These are phyloP conservation scores for Diachasma alloeum DNA, from an alignment of 1,140 invertebrate species.

Conservation along the genomic window DNA sequence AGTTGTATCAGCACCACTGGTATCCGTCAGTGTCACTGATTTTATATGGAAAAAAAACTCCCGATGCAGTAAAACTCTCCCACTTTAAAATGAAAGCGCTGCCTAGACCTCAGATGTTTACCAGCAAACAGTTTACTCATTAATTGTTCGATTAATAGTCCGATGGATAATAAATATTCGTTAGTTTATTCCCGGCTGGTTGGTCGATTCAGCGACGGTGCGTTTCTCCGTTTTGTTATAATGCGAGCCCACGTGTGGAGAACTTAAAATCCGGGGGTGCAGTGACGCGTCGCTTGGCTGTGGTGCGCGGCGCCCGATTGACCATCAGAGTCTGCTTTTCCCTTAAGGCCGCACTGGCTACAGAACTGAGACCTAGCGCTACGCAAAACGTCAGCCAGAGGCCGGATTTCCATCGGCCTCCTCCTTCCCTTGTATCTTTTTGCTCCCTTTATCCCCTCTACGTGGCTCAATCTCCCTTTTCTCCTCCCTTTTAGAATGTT, in stretches of 20 bases:
- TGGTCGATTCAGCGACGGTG: slow-evolving; percentile 12
- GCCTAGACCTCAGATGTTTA: too few relatives aligned
- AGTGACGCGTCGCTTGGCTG: slow-evolving; percentile 60
- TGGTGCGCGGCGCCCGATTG: slow-evolving; percentile 64
- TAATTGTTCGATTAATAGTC: neutral
- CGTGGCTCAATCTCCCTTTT: neutral
- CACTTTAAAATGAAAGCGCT: too few relatives aligned
- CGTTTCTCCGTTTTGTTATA: slow-evolving; percentile 44
- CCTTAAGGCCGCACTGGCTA: slow-evolving; percentile 42
- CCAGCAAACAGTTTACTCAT: too few relatives aligned
- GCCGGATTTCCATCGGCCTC: slow-evolving; percentile 14
- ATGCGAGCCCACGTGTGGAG: slow-evolving; percentile 49
- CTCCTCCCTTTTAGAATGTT: neutral
- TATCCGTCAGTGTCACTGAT: slow-evolving; percentile 7
- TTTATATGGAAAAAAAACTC: neutral
- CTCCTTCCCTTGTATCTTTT: slow-evolving; percentile 5
- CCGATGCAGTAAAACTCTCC: too few relatives aligned
- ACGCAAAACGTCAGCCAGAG: slow-evolving; percentile 42
- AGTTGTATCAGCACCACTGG: neutral
- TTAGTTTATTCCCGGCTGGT: neutral
- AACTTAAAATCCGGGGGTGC: slow-evolving; percentile 55
- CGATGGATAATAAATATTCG: slow-evolving; percentile 5
- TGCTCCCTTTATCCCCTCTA: neutral
- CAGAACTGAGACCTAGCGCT: slow-evolving; percentile 35
- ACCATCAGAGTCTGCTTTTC: slow-evolving; percentile 63